Base-by-base conservation (phyloP, 2,113 vertebrate species). In the Lanius collurio region DNA sequence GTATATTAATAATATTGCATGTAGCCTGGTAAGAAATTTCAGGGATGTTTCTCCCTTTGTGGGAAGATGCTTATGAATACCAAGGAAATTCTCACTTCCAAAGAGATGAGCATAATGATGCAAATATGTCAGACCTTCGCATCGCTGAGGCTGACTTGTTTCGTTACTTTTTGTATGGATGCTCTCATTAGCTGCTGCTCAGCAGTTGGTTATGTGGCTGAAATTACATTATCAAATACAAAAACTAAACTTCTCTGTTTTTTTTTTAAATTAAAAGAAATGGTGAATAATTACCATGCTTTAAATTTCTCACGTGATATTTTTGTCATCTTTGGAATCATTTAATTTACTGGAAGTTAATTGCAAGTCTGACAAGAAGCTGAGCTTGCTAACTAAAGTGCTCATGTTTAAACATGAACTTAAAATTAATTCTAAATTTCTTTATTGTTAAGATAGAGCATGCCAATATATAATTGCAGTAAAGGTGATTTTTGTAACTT, bases 61-160 rank as follows among this genome's bases (percentile, higher is more conserved):
- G 87, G 94, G 91, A 85, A 95, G 94, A 95, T 97, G 90, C 78
- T 96, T 94, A 96, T 85, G 69, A 77, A 86, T 92, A 90, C 64
- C 23, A 94, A 93, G 70, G 63, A 94, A 95, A 86, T 39, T 89
- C 16, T 91, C 16, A 30, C 70, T 97, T 86, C 62, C 74, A 57
- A 52, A 90, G 55, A 70, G 55, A 68, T 41, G 56, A 4, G 26
- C 9, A 14, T 62, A 83, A 49, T 15, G 6, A 68, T 92, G 56
- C 46, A 57, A 62, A 37, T 87, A 15, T 90, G 18, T 64, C 90
- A 89, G 56, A 82, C 84, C 64, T 46, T 93, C 11, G 0, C 27
- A 33, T 87, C 20, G 23, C 4, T 57, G 76, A 70, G 80, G 31
- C 89, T 92, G 83, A 64, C 69, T 70, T 64, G 19, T 63, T 94